Conservation (phyloP, 2,797 vertebrate genomes). For the Lacerta viridis region DNA sequence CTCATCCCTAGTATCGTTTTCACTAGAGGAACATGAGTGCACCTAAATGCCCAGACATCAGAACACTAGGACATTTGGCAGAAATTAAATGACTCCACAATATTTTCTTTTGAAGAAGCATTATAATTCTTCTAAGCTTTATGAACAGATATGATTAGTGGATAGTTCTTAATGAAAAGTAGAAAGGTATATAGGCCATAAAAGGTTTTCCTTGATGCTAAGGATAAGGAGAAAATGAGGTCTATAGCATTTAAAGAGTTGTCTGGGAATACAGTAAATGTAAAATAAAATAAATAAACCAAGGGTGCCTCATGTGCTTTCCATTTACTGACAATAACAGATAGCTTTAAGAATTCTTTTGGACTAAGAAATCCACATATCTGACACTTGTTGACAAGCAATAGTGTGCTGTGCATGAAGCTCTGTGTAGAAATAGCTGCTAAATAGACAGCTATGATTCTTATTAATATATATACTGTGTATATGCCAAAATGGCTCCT, state of each 20-base stretch:
- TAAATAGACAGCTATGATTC: too few species aligned
- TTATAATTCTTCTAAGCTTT: neutral
- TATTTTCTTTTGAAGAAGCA: neutral
- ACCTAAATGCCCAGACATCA: conserved; percentile 2
- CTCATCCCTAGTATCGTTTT: conserved; percentile 22
- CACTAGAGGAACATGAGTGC: neutral
- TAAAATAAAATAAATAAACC: neutral
- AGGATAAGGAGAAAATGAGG: neutral
- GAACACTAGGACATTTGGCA: conserved; percentile 5
- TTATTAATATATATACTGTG: too few species aligned
- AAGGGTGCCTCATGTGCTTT: neutral
- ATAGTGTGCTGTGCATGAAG: neutral
- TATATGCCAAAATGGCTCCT: too few species aligned
- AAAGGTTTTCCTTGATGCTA: neutral
- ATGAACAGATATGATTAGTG: neutral
- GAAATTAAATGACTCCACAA: neutral
- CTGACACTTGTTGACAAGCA: neutral
- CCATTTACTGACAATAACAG: neutral
- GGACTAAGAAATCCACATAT: neutral
- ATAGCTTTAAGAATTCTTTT: neutral
- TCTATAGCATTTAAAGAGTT: neutral
- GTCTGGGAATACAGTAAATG: neutral
- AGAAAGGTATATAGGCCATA: neutral
- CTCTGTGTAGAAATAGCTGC: too few species aligned
- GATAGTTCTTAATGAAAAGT: neutral